phyloP scores from a whole-genome alignment of 2,113 vertebrate genomes.

The Probosciger aterrimus region DNA sequence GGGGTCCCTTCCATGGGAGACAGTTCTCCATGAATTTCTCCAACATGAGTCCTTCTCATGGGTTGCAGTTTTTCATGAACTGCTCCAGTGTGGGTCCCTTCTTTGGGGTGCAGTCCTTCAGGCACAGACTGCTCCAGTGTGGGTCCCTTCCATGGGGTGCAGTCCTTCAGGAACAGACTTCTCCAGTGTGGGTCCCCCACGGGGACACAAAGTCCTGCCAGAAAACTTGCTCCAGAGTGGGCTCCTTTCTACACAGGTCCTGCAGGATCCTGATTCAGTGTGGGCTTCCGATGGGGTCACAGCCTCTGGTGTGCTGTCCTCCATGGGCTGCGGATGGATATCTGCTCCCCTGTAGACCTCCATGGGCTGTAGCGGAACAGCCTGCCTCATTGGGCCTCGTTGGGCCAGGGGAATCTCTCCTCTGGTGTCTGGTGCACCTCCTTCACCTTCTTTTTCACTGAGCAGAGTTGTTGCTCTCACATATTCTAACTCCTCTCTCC shows the following conservation, averaged over 20 bases:
- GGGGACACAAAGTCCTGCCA: not conserved
- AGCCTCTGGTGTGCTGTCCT: not conserved
- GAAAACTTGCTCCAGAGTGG: not conserved
- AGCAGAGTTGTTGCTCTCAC: not conserved
- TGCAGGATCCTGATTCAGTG: not conserved
- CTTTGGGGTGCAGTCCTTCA: not conserved
- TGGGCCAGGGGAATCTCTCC: not conserved
- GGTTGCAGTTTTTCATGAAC: not conserved
- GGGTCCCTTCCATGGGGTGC: no score
- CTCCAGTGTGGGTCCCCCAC: no score
- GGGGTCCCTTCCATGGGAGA: not conserved
- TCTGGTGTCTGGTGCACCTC: accelerated
- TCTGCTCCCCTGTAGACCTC: not conserved
- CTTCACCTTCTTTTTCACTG: not conserved
- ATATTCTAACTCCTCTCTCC: not conserved
- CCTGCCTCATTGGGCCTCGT: not conserved
- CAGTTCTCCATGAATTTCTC: not conserved
- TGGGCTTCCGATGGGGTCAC: not conserved
- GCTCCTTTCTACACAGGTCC: not conserved
- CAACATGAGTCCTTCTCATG: not conserved
- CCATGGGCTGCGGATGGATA: not conserved
- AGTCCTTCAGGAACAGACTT: not conserved
- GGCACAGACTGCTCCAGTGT: not conserved
- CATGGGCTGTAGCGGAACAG: no score
- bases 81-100: not conserved